A percentile compares a stretch with the other conserved stretches of the same genome.
Conservation (phyloP, 2,113 vertebrate genomes). For the Rhagologus leucostigma region DNA sequence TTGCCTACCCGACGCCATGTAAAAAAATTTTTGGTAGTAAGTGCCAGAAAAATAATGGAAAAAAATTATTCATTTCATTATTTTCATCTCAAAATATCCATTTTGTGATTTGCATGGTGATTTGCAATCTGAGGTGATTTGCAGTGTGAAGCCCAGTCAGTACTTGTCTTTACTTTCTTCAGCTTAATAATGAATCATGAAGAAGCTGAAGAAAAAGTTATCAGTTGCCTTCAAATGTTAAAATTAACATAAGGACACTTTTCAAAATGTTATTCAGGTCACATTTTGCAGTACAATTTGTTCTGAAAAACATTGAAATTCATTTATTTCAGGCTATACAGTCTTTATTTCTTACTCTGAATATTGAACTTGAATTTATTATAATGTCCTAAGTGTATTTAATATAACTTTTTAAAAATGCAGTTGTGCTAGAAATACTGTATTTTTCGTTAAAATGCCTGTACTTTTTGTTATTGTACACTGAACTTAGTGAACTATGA, state of each 20-base stretch:
- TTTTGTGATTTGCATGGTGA: background rate
- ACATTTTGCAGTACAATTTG: background rate
- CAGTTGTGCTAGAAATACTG: background rate
- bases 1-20: background rate
- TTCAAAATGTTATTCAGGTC: background rate
- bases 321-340: background rate
- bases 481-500: background rate
- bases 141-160: rapidly evolving
- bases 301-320: background rate
- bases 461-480: background rate
- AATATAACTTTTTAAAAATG: background rate
- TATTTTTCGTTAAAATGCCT: background rate
- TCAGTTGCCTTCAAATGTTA: background rate
- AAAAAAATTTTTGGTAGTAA: background rate
- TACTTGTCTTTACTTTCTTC: background rate
- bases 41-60: background rate
- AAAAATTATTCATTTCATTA: background rate
- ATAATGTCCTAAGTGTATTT: background rate
- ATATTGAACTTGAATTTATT: background rate
- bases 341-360: background rate
- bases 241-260: background rate
- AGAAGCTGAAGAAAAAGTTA: background rate
- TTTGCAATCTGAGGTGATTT: background rate
- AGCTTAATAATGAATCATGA: background rate
- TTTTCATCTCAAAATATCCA: background rate